phyloP scores from a whole-genome alignment of 2,888 invertebrate species.

The Muscina levida region DNA sequence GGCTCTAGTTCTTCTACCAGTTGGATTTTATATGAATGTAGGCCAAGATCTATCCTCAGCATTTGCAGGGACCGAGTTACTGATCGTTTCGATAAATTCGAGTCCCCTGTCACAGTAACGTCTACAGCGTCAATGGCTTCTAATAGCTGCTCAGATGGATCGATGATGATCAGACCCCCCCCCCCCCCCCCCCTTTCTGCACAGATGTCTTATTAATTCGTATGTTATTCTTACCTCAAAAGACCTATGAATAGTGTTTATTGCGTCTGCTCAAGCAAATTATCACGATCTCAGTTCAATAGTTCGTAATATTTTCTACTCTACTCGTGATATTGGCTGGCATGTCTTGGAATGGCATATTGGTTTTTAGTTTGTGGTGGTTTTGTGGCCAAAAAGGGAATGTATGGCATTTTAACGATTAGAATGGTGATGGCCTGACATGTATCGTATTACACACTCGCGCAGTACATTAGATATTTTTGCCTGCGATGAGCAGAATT shows the following conservation, averaged over 20 bases:
- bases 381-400: conserved; percentile 41
- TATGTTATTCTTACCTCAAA: no score
- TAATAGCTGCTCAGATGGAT: no score
- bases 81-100: no score
- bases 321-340: background rate
- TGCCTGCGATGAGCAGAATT: conserved; percentile 8
- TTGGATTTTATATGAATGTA: no score
- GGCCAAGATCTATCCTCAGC: no score
- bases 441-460: conserved; percentile 10
- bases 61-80: no score
- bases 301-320: conserved; percentile 49
- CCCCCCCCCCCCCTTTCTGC: background rate
- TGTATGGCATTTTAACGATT: conserved; percentile 58
- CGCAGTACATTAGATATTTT: background rate
- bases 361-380: no score
- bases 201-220: background rate
- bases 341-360: conserved; percentile 1
- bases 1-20: no score
- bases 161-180: background rate
- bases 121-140: no score
- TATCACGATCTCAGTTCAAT: conserved; percentile 64
- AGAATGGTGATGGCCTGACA: conserved; percentile 51
- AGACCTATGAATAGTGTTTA: conserved; percentile 53
- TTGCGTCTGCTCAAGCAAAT: conserved; percentile 59
- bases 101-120: no score